Base-by-base conservation (phyloP, 2,113 vertebrate species). In the Notarius lentiginosus region DNA sequence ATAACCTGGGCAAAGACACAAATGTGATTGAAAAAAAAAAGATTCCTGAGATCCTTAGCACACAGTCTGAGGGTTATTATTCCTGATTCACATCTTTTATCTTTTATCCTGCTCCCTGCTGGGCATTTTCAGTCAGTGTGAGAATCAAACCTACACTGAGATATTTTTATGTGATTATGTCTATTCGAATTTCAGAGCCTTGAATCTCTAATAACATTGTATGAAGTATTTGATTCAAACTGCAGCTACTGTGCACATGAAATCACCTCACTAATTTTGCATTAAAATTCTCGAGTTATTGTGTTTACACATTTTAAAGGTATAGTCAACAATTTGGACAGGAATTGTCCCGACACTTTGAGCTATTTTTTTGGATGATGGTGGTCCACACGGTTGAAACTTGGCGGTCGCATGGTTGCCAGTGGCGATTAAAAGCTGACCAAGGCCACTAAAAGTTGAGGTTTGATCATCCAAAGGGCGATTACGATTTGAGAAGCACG, bases 1-100 rank as follows among this genome's bases (percentile, higher is more conserved):
- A 80, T 89, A 89, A 84, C 75, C 84, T 84, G 41, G 47, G 41
- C 65, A 75, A 73, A 80, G 63, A 55, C 34, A 72, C 47, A 63
- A 65, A 75, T 75, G 47, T 84, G 56, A 87, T 84, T 81, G 75
- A 55, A 85, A 24, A 20, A 79, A 84, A 80, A 83, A 79, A 49
- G 51, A 80, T 75, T 66, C 63, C 14, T 80, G 34, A 70, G 66
- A 73, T 84, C 53, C 10, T n/a, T 79, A 84, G 55, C 65, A 79
- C 72, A 60, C 27, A 61, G 56, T 85, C 56, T 56, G 73, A n/a
- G 27, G 84, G 84, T 85, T 76, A 76, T 79, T 47, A 49, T 41
- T 63, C 47, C 47, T 49, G 34, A 79, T 73, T 75, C 51, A 24
- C 47, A 60, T 65, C 75, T 68, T 66, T 34, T 34, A 65, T 68